Percentiles rank a stretch among this genome's conserved stretches.
Conservation (phyloP, 2,113 vertebrate genomes). For the Rhinolophus ferrumequinum region DNA sequence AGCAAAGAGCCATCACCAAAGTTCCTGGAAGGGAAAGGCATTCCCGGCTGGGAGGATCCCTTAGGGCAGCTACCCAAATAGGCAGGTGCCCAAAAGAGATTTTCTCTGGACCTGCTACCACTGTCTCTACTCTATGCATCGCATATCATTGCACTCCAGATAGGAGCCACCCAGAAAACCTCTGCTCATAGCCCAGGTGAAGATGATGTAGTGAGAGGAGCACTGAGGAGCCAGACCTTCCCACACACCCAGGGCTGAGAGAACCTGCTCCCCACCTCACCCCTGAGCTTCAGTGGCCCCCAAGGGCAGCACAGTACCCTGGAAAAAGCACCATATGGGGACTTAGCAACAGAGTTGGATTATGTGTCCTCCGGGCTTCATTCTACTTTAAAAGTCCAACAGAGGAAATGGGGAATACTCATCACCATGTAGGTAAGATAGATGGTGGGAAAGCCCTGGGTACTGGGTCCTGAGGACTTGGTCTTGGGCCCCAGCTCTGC, state of each 20-base stretch:
- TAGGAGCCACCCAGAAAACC: not conserved
- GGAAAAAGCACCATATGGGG: not conserved
- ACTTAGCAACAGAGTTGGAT: not conserved
- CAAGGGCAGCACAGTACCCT: not conserved
- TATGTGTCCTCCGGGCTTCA: not conserved
- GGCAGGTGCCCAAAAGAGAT: not conserved
- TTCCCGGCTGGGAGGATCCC: not conserved
- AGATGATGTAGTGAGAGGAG: not conserved
- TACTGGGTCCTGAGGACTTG: not conserved
- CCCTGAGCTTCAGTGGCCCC: not conserved
- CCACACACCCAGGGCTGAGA: not conserved
- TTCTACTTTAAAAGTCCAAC: not conserved
- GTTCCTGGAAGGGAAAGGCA: not conserved
- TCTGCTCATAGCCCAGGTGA: not conserved
- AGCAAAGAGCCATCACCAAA: not conserved
- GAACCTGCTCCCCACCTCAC: not conserved
- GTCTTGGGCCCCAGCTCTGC: not conserved
- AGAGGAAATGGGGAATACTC: not conserved
- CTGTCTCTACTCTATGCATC: not conserved
- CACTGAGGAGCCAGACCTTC: not conserved
- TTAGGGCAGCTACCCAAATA: not conserved
- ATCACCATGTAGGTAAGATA: not conserved
- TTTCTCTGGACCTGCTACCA: not conserved
- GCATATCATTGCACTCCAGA: not conserved
- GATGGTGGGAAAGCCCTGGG: not conserved